phyloP scores from a whole-genome alignment of 2,888 invertebrate species.

The Rhamnusium bicolor region DNA sequence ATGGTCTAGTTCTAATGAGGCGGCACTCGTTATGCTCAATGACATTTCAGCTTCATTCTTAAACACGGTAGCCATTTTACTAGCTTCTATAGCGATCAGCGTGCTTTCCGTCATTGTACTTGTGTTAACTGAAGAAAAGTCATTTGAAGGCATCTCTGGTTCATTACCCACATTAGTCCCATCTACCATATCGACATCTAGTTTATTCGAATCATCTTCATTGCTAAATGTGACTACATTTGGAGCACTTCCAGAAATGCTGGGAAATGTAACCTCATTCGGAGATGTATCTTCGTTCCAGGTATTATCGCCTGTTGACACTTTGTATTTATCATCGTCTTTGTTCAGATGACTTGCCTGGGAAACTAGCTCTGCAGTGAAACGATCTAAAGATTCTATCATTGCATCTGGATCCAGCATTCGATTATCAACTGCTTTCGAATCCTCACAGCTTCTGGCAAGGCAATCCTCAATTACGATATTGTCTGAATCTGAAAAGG shows the following conservation, averaged over 20 bases:
- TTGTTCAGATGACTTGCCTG: conserved; percentile 77
- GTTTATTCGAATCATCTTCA: conserved; percentile 68
- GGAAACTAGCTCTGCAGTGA: conserved; percentile 78
- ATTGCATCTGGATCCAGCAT: conserved; percentile 78
- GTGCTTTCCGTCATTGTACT: conserved; percentile 80
- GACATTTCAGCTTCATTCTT: conserved; percentile 73
- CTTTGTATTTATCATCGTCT: conserved; percentile 62
- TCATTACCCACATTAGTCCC: conserved; percentile 49
- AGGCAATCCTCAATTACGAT: conserved; percentile 58
- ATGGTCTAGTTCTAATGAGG: conserved; percentile 81
- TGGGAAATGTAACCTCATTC: conserved; percentile 87
- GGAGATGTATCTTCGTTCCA: conserved; percentile 88
- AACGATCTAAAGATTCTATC: conserved; percentile 79
- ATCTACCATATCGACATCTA: conserved; percentile 52
- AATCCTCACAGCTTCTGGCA: conserved; percentile 63
- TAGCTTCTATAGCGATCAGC: conserved; percentile 83
- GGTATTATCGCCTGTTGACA: conserved; percentile 75
- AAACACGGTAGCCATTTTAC: conserved; percentile 78
- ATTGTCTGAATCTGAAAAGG: conserved; percentile 39
- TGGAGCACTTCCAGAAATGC: conserved; percentile 84
- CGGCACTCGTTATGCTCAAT: conserved; percentile 76
- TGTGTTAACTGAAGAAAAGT: conserved; percentile 73
- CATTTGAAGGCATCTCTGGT: conserved; percentile 59
- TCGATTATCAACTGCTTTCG: conserved; percentile 62
- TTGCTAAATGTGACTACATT: conserved; percentile 80